Conservation (phyloP, 2,113 vertebrate species). For the Chroicocephalus ridibundus region DNA sequence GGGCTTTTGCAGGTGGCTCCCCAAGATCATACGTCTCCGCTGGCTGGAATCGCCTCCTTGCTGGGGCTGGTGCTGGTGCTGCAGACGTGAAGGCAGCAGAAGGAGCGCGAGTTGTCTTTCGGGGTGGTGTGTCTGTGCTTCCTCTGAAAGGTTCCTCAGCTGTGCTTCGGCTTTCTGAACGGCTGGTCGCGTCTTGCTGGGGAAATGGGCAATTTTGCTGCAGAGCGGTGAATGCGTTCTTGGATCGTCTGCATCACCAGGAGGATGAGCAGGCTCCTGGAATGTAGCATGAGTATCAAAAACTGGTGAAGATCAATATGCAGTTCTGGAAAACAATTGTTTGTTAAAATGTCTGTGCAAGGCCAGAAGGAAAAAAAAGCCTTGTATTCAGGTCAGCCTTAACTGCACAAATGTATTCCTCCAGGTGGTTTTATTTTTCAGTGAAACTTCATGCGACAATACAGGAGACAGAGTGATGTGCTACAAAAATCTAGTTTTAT, state of each 20-base stretch:
- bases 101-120: neutral
- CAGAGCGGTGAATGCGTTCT: accelerated
- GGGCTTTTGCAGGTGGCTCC: constrained; percentile 53
- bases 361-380: neutral
- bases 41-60: neutral
- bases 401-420: neutral
- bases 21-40: neutral
- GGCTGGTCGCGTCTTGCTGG: accelerated
- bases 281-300: neutral
- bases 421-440: neutral
- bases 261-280: neutral
- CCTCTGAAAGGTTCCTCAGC: neutral
- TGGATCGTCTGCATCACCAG: neutral
- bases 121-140: neutral
- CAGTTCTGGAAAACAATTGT: neutral
- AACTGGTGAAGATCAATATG: accelerated
- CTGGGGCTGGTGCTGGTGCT: neutral
- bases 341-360: neutral
- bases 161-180: neutral
- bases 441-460: neutral
- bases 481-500: neutral
- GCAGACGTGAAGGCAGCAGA: neutral
- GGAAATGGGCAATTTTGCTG: neutral
- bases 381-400: neutral
- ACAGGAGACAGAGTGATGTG: neutral